These are phyloP conservation scores for Colletes latitarsis DNA, from an alignment of 1,140 invertebrate genomes.

Conservation along the genomic window DNA sequence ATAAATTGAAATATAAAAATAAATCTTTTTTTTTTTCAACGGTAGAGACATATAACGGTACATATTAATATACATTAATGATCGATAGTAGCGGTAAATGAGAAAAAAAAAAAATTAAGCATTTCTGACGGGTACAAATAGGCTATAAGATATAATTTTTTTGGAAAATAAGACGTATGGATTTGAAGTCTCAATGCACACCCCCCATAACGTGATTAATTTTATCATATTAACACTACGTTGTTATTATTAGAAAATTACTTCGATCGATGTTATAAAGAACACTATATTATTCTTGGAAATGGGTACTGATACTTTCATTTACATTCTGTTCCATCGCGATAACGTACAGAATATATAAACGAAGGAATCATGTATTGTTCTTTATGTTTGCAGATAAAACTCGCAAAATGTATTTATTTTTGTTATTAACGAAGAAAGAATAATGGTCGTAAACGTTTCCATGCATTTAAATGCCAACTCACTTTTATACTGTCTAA, in stretches of 20 bases:
- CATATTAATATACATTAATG: slow-evolving; percentile 51
- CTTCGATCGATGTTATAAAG: slow-evolving; percentile 27
- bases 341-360: slow-evolving; percentile 27
- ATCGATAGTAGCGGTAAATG: slow-evolving; percentile 59
- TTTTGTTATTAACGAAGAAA: slow-evolving; percentile 34
- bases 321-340: slow-evolving; percentile 21
- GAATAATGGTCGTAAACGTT: slow-evolving; percentile 34
- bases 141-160: slow-evolving; percentile 71
- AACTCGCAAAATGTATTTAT: slow-evolving; percentile 56
- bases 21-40: slow-evolving; percentile 24
- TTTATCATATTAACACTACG: slow-evolving; percentile 46
- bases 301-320: background rate
- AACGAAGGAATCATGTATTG: slow-evolving; percentile 36
- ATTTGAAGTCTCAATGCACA: slow-evolving; percentile 73
- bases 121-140: slow-evolving; percentile 81
- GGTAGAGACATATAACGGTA: slow-evolving; percentile 50
- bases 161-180: slow-evolving; percentile 66
- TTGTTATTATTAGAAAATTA: slow-evolving; percentile 22
- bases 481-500: slow-evolving; percentile 67
- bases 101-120: slow-evolving; percentile 61
- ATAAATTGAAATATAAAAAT: slow-evolving; percentile 20
- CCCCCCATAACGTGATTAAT: slow-evolving; percentile 47
- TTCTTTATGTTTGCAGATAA: slow-evolving; percentile 55
- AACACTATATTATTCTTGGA: slow-evolving; percentile 31
- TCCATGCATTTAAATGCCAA: slow-evolving; percentile 61